A percentile compares a stretch with the other conserved stretches of the same genome.
These are phyloP conservation scores for Ophonus ardosiacus DNA, from an alignment of 2,888 invertebrate species.

Conservation along the genomic window DNA sequence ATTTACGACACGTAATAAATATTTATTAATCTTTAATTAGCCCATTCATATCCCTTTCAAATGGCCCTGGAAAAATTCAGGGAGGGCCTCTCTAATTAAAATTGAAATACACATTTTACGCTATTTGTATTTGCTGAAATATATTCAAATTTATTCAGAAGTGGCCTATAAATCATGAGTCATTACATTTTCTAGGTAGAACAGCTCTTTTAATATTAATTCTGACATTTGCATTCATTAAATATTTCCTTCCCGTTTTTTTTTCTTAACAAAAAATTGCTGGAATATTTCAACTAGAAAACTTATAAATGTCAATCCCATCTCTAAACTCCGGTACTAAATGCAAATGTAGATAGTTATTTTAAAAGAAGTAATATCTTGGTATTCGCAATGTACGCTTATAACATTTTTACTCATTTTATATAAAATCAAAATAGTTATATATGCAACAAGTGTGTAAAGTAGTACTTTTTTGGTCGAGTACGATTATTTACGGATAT, in stretches of 20 bases:
- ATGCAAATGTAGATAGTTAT: neutral
- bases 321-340: neutral
- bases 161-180: conserved; percentile 56
- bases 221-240: conserved; percentile 59
- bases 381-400: neutral
- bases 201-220: conserved; percentile 59
- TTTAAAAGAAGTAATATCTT: neutral
- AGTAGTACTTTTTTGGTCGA: too few species aligned
- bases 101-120: conserved; percentile 55
- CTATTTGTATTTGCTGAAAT: conserved; percentile 59
- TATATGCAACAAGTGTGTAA: too few species aligned
- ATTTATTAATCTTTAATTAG: conserved; percentile 47
- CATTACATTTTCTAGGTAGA: conserved; percentile 55
- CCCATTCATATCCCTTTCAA: conserved; percentile 4
- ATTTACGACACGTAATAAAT: conserved; percentile 44
- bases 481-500: too few species aligned
- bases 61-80: conserved; percentile 10
- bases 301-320: conserved; percentile 11
- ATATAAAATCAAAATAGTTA: too few species aligned
- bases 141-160: conserved; percentile 61
- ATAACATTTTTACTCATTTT: neutral
- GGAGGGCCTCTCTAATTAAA: conserved; percentile 50
- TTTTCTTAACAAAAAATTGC: conserved; percentile 5
- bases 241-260: conserved; percentile 29
- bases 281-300: conserved; percentile 17